phyloP scores from a whole-genome alignment of 2,888 invertebrate species.

The Xylocampa areola region DNA sequence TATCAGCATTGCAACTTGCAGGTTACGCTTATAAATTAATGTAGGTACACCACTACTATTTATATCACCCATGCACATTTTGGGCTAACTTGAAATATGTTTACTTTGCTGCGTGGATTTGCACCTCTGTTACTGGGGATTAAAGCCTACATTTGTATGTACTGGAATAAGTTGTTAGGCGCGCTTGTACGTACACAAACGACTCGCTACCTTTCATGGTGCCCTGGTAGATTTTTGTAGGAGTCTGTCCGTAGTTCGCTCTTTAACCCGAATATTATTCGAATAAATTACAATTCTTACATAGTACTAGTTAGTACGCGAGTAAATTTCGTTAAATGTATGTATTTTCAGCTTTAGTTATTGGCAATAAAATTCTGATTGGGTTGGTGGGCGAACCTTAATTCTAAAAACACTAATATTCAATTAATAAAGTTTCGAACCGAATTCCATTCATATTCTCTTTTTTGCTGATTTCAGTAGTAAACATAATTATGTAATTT shows the following conservation, averaged over 20 bases:
- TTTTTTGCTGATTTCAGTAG: too few relatives aligned
- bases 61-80: conserved; percentile 1
- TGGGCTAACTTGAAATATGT: conserved; percentile 9
- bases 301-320: too few relatives aligned
- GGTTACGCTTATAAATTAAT: too few relatives aligned
- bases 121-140: rapidly evolving
- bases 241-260: conserved; percentile 63
- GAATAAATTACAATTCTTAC: too few relatives aligned
- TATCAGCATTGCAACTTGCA: too few relatives aligned
- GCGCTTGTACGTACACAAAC: conserved; percentile 1
- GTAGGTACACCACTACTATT: not conserved
- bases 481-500: too few relatives aligned
- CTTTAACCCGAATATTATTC: conserved; percentile 20
- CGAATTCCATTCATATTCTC: not conserved
- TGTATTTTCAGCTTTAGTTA: not conserved
- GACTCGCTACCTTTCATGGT: conserved; percentile 53
- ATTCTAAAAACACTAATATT: not conserved
- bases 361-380: not conserved
- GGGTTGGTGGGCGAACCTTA: not conserved
- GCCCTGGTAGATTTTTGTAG: conserved; percentile 73
- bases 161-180: conserved; percentile 10
- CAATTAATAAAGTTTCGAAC: not conserved
- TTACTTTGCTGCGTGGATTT: not conserved
- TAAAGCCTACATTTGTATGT: conserved; percentile 15
- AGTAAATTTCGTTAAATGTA: not conserved